These are phyloP conservation scores for Leucophenga maculata DNA, from an alignment of 2,888 invertebrate genomes.

Conservation along the genomic window DNA sequence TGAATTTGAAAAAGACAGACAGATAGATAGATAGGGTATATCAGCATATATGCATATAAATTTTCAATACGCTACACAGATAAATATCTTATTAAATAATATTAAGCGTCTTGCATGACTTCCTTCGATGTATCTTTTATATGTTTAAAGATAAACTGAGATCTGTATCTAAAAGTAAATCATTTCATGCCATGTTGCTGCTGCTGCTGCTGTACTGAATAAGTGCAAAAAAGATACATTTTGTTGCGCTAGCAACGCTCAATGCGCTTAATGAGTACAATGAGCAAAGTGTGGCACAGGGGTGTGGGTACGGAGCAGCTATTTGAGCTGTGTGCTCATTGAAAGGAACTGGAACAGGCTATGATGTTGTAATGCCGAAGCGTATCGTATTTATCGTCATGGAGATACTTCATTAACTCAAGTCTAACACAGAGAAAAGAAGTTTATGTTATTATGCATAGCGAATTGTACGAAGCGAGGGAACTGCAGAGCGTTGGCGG, in stretches of 20 bases:
- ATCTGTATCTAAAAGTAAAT: slow-evolving; percentile 60
- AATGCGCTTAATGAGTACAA: slow-evolving; percentile 42
- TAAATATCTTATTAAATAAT: too few relatives aligned
- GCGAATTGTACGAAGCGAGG: slow-evolving; percentile 13
- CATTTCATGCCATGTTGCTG: slow-evolving; percentile 55
- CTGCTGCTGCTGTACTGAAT: slow-evolving; percentile 13
- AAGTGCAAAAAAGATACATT: slow-evolving; percentile 25
- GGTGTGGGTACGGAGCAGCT: too few relatives aligned
- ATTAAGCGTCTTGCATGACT: too few relatives aligned
- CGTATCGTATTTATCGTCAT: slow-evolving; percentile 51
- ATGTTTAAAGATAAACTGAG: too few relatives aligned
- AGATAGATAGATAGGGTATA: slow-evolving; percentile 23
- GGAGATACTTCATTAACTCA: slow-evolving; percentile 67
- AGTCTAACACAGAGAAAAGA: slow-evolving; percentile 53
- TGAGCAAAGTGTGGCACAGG: slow-evolving; percentile 39
- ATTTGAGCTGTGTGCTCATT: too few relatives aligned
- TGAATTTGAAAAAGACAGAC: background rate
- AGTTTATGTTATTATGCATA: slow-evolving; percentile 64
- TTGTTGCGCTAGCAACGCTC: slow-evolving; percentile 44
- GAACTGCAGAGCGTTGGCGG: background rate
- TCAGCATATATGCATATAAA: background rate
- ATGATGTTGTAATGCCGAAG: too few relatives aligned
- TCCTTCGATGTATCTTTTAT: too few relatives aligned
- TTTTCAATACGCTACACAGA: background rate
- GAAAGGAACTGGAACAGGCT: too few relatives aligned